Base-by-base conservation (phyloP, 2,797 vertebrate species). In the Oophaga sylvatica region DNA sequence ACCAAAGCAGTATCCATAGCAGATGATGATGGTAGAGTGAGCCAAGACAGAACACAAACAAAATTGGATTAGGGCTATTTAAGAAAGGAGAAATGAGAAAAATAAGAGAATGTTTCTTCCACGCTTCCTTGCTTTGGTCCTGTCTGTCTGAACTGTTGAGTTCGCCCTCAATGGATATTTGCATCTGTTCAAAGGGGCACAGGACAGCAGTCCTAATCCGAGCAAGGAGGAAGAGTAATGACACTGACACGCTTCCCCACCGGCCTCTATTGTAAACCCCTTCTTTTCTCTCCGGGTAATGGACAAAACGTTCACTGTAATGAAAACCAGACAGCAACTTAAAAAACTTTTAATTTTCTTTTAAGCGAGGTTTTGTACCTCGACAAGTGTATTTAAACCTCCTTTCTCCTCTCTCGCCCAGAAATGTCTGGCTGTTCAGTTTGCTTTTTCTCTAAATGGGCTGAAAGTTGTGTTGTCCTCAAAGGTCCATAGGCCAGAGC, bases 41-140 rank as follows among this genome's bases (percentile, higher is more conserved):
- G 88, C 80, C 79, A 86, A 85, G 53, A 89, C 80, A 89, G 84
- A 86, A 81, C 80, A 68, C 1, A 62, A 68, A 86, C 83, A 83
- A 86, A 89, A 89, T 89, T 86, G 88, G 88, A 89, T 89, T 89
- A 89, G 71, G 80, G 70, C 88, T 89, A 86, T 86, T 83, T 83
- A 86, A 81, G 63, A 86, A 89, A 59, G 26, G 79, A 86, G 73
- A 75, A 86, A 87, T 78, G 63, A 83, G 65, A 70, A 83, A 85
- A 71, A 81, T 89, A 89, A 81, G 87, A 77, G 75, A 85, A 75
- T 77, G 80, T 82, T 86, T 89, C 80, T 86, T 89, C 84, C 88
- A 89, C 88, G 80, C 88, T 89, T 88, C 81, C 87, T 89, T 86
- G 88, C 84, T 86, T 89, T 82, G 84, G 80, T 82, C 26, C 88